Evolutionary conservation across 53 echinoderm and acorn worm genomes (phyloP).

Genomic region (Actinopyga echinites): DNA sequence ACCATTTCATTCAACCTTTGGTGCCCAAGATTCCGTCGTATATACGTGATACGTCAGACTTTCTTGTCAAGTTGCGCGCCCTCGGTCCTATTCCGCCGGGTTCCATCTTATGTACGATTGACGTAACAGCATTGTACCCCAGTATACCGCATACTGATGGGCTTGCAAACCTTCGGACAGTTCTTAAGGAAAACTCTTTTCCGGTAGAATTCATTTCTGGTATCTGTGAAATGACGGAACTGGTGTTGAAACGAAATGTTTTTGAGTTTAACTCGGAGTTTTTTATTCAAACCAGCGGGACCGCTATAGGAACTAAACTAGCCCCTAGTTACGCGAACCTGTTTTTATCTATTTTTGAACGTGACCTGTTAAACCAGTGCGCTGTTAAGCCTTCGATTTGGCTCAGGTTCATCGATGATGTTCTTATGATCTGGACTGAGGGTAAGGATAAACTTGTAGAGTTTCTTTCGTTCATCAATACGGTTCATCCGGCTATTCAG

Average conservation of each 20-base stretch:
- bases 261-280: neutral
- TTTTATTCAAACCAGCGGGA: too few relatives aligned
- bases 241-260: neutral
- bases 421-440: neutral
- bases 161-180: neutral
- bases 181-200: neutral
- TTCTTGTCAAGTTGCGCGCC: neutral
- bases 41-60: neutral
- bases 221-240: neutral
- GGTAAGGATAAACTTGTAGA: too few relatives aligned
- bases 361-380: neutral
- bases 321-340: neutral
- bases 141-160: neutral
- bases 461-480: too few relatives aligned
- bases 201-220: neutral
- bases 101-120: neutral
- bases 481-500: too few relatives aligned
- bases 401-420: neutral
- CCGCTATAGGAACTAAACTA: neutral
- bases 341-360: neutral
- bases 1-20: neutral
- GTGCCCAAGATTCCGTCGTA: neutral
- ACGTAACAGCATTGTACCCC: neutral
- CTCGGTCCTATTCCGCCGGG: neutral
- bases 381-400: neutral